Evolutionary conservation across 2,113 vertebrate genomes (phyloP).

Genomic region (Chaetodon trifascialis): DNA sequence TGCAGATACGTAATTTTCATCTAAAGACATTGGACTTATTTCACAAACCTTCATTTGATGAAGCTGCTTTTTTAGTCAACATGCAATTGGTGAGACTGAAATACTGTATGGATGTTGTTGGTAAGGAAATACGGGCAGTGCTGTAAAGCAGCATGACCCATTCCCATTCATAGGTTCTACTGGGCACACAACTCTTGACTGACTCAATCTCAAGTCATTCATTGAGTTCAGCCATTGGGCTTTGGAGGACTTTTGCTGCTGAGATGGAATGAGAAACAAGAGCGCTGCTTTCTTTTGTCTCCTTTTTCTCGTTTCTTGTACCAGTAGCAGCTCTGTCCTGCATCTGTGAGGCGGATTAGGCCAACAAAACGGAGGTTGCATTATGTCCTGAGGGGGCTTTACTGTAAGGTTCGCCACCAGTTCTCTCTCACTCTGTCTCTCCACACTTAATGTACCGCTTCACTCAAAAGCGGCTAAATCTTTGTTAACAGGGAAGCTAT

Average conservation of each 20-base stretch:
- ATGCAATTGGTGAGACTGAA: neutral
- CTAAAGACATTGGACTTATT: neutral
- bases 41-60: neutral
- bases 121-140: conserved; percentile 39
- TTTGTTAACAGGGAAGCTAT: conserved; percentile 95
- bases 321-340: conserved; percentile 62
- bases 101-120: neutral
- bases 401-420: conserved; percentile 85
- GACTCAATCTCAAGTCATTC: conserved; percentile 57
- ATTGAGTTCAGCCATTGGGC: conserved; percentile 46
- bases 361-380: conserved; percentile 87
- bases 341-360: conserved; percentile 89
- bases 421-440: conserved; percentile 59
- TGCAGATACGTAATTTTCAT: neutral
- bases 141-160: conserved; percentile 36
- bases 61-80: neutral
- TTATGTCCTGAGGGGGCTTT: conserved; percentile 91
- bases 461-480: conserved; percentile 92
- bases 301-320: conserved; percentile 59
- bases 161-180: conserved; percentile 61
- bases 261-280: conserved; percentile 65
- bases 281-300: conserved; percentile 74
- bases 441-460: conserved; percentile 86
- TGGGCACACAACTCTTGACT: conserved; percentile 62
- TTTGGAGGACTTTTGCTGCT: conserved; percentile 69